These are phyloP conservation scores for Hyles vespertilio DNA, from an alignment of 1,140 invertebrate genomes.

Conservation along the genomic window DNA sequence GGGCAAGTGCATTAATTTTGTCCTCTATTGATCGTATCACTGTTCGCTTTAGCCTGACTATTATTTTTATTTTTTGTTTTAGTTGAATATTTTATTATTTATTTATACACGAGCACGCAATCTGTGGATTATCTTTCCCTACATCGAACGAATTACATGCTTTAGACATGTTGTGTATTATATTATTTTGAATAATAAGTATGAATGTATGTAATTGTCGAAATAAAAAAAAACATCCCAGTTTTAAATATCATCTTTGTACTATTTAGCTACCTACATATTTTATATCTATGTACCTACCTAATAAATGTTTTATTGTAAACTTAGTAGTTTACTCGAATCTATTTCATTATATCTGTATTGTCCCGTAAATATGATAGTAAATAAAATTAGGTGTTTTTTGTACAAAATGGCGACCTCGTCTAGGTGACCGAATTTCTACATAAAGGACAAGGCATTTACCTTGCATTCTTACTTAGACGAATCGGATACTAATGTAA, in stretches of 20 bases:
- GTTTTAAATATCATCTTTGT: constrained; percentile 54
- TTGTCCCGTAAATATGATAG: constrained; percentile 57
- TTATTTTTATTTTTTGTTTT: constrained; percentile 70
- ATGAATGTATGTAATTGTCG: constrained; percentile 27
- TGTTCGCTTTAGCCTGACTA: constrained; percentile 68
- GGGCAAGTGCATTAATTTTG: constrained; percentile 74
- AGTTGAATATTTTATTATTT: constrained; percentile 75
- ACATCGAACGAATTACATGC: constrained; percentile 45
- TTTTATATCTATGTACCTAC: constrained; percentile 66
- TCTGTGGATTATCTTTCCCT: constrained; percentile 44
- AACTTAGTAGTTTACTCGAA: constrained; percentile 64
- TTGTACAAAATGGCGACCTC: constrained; percentile 72
- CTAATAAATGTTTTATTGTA: constrained; percentile 72
- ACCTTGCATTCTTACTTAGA: constrained; percentile 27
- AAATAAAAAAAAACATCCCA: constrained; percentile 37
- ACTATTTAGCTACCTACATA: constrained; percentile 58
- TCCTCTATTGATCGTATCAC: constrained; percentile 63
- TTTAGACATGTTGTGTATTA: constrained; percentile 21
- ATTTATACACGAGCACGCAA: constrained; percentile 60
- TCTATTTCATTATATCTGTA: constrained; percentile 67
- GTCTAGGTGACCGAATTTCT: constrained; percentile 74
- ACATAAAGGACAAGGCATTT: constrained; percentile 44
- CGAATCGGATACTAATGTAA: constrained; percentile 23
- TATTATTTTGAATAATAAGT: constrained; percentile 20
- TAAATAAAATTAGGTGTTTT: constrained; percentile 54